Evolutionary conservation across 1,140 invertebrate genomes (phyloP).

Genomic region (Drosophila chauvacae): DNA sequence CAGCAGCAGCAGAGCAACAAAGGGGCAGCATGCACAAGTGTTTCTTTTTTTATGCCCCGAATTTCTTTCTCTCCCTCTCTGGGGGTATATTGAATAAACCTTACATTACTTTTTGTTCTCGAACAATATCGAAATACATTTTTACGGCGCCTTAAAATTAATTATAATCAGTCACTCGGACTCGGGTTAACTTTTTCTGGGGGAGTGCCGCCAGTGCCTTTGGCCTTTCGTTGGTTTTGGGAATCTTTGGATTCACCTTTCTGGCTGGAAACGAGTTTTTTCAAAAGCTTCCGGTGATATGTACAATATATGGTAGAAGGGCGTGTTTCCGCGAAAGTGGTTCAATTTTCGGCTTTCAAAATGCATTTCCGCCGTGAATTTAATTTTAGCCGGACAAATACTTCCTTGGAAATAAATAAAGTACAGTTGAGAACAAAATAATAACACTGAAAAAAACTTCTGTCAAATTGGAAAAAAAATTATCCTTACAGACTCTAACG

Average conservation of each 20-base stretch:
- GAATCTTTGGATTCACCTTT: conserved; percentile 22
- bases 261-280: conserved; percentile 50
- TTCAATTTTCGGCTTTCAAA: conserved; percentile 8
- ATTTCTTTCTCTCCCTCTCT: conserved; percentile 52
- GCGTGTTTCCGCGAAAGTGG: conserved; percentile 13
- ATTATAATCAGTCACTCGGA: conserved; percentile 26
- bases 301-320: conserved; percentile 6
- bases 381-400: conserved; percentile 2
- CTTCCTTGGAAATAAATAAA: background rate
- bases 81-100: conserved; percentile 40
- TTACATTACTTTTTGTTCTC: conserved; percentile 39
- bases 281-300: conserved; percentile 50
- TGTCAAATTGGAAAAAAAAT: too few species aligned
- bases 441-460: too few species aligned
- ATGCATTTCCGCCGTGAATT: conserved; percentile 4
- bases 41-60: conserved; percentile 49
- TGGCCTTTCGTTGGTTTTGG: conserved; percentile 1
- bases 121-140: conserved; percentile 48
- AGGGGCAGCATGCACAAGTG: conserved; percentile 58
- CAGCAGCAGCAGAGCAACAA: conserved; percentile 23
- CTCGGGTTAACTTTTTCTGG: conserved; percentile 16
- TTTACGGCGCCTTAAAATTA: conserved; percentile 55
- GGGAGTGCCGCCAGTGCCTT: conserved; percentile 40
- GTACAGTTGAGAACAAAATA: too few species aligned
- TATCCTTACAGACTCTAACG: too few species aligned